These are phyloP conservation scores for Scalopus aquaticus DNA, from an alignment of 2,113 vertebrate species.

Conservation along the genomic window DNA sequence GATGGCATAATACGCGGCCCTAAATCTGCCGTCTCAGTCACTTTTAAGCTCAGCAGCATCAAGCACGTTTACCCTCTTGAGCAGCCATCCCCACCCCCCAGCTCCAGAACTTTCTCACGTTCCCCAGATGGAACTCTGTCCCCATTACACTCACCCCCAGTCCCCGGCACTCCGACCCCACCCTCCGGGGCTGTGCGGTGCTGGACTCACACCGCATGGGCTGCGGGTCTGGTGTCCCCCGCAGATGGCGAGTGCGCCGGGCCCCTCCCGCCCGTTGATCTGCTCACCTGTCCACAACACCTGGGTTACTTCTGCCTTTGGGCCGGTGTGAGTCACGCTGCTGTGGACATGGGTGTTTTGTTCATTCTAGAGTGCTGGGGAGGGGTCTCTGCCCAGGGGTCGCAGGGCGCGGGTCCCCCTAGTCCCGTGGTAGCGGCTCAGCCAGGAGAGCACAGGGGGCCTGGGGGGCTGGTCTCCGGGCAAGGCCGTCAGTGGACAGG, in stretches of 20 bases:
- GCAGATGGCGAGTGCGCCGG: too few species aligned
- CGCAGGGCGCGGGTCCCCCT: not conserved
- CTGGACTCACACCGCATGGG: not conserved
- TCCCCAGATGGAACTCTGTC: not conserved
- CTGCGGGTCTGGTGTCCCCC: too few species aligned
- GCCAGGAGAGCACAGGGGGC: not conserved
- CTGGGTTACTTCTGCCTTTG: rapidly evolving
- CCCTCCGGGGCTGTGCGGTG: not conserved
- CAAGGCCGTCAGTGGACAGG: constrained; percentile 12
- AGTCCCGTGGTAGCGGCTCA: not conserved
- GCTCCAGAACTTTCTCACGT: not conserved
- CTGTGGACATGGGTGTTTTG: not conserved
- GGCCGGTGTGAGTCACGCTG: not conserved
- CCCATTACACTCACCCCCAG: not conserved
- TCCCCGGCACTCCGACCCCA: not conserved
- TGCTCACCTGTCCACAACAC: rapidly evolving
- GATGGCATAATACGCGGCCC: not conserved
- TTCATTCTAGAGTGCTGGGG: not conserved
- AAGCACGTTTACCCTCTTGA: too few species aligned
- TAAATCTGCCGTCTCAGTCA: not conserved
- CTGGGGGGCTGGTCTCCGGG: not conserved
- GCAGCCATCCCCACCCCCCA: rapidly evolving
- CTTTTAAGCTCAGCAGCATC: not conserved
- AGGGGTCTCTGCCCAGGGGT: not conserved
- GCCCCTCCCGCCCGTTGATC: rapidly evolving